Percentiles rank a stretch among this genome's conserved stretches.
Evolutionary conservation across 1,140 invertebrate species (phyloP).

Genomic region (Chrysoperla carnea): DNA sequence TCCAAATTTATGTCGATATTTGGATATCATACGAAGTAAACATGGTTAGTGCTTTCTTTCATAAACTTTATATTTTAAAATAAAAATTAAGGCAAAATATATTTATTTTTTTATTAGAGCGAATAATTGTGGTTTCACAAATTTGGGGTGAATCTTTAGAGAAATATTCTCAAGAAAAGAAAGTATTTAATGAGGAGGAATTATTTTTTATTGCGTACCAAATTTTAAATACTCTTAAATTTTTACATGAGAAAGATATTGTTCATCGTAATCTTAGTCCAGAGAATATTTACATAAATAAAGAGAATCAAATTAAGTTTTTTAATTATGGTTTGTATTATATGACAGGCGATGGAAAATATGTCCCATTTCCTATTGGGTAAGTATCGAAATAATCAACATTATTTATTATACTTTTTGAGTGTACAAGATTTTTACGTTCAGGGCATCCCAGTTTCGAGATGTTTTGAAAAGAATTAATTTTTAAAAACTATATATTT

Average conservation of each 20-base stretch:
- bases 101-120: slow-evolving; percentile 41
- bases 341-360: slow-evolving; percentile 69
- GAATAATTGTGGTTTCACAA: slow-evolving; percentile 78
- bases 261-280: slow-evolving; percentile 65
- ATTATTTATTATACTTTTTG: not conserved
- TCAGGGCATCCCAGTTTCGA: no score
- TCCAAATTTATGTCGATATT: slow-evolving; percentile 68
- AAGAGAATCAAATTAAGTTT: slow-evolving; percentile 55
- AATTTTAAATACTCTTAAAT: slow-evolving; percentile 51
- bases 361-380: slow-evolving; percentile 86
- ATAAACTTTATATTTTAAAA: slow-evolving; percentile 4
- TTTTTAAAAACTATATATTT: no score
- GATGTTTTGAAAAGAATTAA: no score
- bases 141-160: slow-evolving; percentile 49
- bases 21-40: slow-evolving; percentile 84
- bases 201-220: slow-evolving; percentile 42
- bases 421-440: no score
- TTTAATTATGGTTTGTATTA: slow-evolving; percentile 87
- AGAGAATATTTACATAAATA: slow-evolving; percentile 68
- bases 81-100: slow-evolving; percentile 7
- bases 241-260: slow-evolving; percentile 55
- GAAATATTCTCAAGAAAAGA: slow-evolving; percentile 20
- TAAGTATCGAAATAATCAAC: slow-evolving; percentile 25
- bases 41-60: slow-evolving; percentile 52
- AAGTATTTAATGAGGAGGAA: slow-evolving; percentile 26